Evolutionary conservation across 2,888 invertebrate genomes (phyloP), one percentile per base, ranked within the genome.

Genomic region (Cecidostiba fungosa): DNA sequence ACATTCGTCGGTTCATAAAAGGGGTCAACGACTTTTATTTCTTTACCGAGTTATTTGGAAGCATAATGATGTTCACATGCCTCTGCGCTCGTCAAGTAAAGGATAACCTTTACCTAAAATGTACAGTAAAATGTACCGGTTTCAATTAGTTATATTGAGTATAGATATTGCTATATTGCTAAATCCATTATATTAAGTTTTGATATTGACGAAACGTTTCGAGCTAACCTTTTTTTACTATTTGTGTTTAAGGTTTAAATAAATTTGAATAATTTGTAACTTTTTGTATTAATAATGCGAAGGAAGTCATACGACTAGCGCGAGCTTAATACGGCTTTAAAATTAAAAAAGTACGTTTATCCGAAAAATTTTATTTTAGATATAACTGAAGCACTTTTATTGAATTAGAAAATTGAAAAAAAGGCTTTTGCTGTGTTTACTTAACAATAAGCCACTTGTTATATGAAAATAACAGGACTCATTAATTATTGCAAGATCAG

Each of bases 81-180:
- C 26, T 72, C 23, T 54, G 32, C n/a, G 80, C 72, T 82, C 76
- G 80, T 82, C 83, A 26, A 72, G 62, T 12, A 54, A 83, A 80
- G 70, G 83, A 86, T 83, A 86, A 86, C 77, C 79, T 80, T 59
- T 70, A 83, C 26, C 26, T 72, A 59, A 83, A 85, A 72, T 36
- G 62, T 78, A 43, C 50, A 26, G 26, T 23, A 26, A 39, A 26
- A 85, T n/a, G n/a, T n/a, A 82, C 82, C 82, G 85, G 85, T 82
- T 85, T 26, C 19, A 47, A 39, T 83, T 76, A 26, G 32, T 74
- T 77, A 72, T 39, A 80, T 70, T 66, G 73, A 86, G 74, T 54
- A n/a, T 47, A 74, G 66, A 43, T 43, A n/a, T n/a, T n/a, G n/a
- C n/a, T n/a, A 8, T 32, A 23, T 36, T 47, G 54, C 54, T 72